Conservation (phyloP, 1,140 invertebrate genomes). For the Pseudomyrmex pallidus region DNA sequence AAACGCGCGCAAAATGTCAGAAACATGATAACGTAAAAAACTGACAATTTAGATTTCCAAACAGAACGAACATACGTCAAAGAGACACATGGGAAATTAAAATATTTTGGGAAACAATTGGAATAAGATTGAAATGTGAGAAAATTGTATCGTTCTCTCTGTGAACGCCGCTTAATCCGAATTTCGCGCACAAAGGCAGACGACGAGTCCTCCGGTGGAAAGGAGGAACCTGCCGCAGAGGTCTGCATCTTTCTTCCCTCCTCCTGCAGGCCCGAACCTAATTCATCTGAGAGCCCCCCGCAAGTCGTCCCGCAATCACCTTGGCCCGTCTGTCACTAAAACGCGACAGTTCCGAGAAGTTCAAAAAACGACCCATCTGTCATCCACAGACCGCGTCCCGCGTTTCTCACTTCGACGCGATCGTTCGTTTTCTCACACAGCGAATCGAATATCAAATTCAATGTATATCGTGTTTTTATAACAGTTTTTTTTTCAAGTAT, state of each 20-base stretch:
- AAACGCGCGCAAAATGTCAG: not conserved
- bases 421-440: not conserved
- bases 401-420: no score
- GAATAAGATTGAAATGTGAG: no score
- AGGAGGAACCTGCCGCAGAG: constrained; percentile 77
- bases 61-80: not conserved
- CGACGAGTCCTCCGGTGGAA: constrained; percentile 69
- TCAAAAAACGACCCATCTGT: constrained; percentile 41
- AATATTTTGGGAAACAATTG: no score
- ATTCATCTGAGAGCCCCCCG: constrained; percentile 70
- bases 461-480: not conserved
- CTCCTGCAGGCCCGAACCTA: constrained; percentile 71
- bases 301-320: constrained; percentile 33
- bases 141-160: not conserved
- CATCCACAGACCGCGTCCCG: not conserved
- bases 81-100: not conserved
- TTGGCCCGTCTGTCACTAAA: constrained; percentile 40
- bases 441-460: not conserved
- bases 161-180: constrained; percentile 66
- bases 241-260: constrained; percentile 63
- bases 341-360: constrained; percentile 45
- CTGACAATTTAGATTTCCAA: not conserved
- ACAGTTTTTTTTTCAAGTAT: constrained; percentile 35
- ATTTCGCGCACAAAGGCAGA: constrained; percentile 74
- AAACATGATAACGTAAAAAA: not conserved